Percentiles rank a stretch among this genome's conserved stretches.
Evolutionary conservation across 2,113 vertebrate species (phyloP).

Genomic region (Heteronetta atricapilla): DNA sequence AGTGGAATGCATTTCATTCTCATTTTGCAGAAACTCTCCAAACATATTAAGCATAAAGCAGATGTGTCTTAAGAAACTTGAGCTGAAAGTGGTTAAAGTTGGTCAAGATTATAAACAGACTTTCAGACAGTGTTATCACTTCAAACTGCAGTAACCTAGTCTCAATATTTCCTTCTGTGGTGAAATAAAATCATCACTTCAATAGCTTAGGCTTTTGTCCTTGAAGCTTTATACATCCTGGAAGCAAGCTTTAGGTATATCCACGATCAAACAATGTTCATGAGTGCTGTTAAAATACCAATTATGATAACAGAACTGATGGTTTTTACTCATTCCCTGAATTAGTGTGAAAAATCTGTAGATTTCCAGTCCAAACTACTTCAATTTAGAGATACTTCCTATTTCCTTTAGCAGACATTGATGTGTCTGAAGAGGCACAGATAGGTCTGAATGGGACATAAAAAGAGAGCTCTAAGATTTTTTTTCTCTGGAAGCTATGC

Average conservation of each 20-base stretch:
- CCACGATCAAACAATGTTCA: neutral
- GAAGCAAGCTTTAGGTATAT: neutral
- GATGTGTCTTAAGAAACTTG: neutral
- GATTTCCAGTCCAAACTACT: neutral
- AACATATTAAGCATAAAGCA: neutral
- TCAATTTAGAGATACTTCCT: neutral
- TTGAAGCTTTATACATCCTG: neutral
- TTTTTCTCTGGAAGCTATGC: neutral
- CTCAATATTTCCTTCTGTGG: neutral
- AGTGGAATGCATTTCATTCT: neutral
- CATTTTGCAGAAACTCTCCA: neutral
- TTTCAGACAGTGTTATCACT: neutral
- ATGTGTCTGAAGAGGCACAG: neutral
- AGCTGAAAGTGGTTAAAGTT: neutral
- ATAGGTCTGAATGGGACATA: neutral
- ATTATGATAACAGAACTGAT: neutral
- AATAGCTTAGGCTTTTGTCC: neutral
- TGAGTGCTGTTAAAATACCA: neutral
- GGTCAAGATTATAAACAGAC: neutral
- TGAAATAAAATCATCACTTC: neutral
- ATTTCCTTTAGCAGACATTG: neutral
- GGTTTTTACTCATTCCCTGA: neutral
- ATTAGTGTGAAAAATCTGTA: neutral
- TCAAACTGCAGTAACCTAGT: neutral
- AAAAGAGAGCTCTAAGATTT: neutral